Percentiles rank a stretch among this genome's conserved stretches.
phyloP scores from a whole-genome alignment of 2,797 vertebrate genomes.

The Simalia tracyae region DNA sequence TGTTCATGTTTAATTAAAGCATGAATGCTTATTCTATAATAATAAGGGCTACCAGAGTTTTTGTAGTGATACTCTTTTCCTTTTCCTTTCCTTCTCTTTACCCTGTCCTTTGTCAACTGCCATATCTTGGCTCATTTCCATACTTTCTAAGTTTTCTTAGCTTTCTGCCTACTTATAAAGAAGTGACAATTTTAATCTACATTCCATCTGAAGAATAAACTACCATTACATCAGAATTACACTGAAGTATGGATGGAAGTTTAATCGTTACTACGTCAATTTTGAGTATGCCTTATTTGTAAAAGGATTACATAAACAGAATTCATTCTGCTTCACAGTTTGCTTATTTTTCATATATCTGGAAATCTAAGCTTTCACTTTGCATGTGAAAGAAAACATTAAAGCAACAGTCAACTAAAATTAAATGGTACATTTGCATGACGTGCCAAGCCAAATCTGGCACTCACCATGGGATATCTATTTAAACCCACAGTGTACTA shows the following conservation, averaged over 20 bases:
- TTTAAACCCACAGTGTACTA: neutral
- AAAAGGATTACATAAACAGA: neutral
- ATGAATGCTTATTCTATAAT: neutral
- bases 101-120: neutral
- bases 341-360: neutral
- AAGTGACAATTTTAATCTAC: neutral
- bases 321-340: neutral
- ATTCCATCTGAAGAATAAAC: neutral
- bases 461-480: neutral
- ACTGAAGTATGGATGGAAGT: neutral
- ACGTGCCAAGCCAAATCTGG: neutral
- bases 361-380: slow-evolving; percentile 1
- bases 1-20: neutral
- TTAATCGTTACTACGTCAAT: neutral
- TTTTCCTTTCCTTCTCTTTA: neutral
- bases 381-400: neutral
- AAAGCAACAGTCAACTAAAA: neutral
- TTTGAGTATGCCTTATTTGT: neutral
- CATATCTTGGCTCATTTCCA: neutral
- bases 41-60: neutral
- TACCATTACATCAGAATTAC: neutral
- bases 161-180: neutral
- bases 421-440: neutral
- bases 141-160: neutral
- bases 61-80: neutral